These are phyloP conservation scores for Mystacornis crossleyi DNA, from an alignment of 2,113 vertebrate species.

Conservation along the genomic window DNA sequence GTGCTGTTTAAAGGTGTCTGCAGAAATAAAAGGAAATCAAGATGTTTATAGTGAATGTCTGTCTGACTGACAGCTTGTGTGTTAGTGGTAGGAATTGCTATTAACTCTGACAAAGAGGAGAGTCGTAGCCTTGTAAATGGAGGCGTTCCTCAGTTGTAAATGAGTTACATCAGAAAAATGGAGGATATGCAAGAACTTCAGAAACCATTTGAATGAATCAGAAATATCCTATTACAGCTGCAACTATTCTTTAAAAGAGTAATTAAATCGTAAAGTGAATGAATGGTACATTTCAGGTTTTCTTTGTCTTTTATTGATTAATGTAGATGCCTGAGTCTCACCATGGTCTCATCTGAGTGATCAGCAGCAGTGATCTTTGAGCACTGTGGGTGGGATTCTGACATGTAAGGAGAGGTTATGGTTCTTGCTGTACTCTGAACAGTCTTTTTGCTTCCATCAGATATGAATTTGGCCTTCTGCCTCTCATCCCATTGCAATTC, in stretches of 20 bases:
- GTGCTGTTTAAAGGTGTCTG: conserved; percentile 52
- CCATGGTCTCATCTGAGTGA: neutral
- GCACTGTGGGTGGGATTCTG: neutral
- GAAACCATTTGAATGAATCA: neutral
- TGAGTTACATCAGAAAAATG: conserved; percentile 1
- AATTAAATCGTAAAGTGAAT: neutral
- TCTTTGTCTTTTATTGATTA: neutral
- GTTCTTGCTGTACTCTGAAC: neutral
- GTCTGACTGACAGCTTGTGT: conserved; percentile 24
- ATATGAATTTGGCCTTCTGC: neutral
- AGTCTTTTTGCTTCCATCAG: neutral
- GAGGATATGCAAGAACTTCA: neutral
- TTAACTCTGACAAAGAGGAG: neutral
- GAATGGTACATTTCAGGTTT: neutral
- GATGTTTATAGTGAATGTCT: conserved; percentile 51
- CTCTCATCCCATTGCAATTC: neutral
- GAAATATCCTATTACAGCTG: neutral
- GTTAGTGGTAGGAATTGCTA: neutral
- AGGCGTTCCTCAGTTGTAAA: neutral
- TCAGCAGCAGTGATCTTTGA: neutral
- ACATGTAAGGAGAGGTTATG: neutral
- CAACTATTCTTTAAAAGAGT: neutral
- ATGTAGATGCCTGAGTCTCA: neutral
- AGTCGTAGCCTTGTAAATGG: neutral
- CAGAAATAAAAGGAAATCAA: conserved; percentile 32